phyloP scores from a whole-genome alignment of 2,797 vertebrate genomes.

The Thripadectes ignobilis region DNA sequence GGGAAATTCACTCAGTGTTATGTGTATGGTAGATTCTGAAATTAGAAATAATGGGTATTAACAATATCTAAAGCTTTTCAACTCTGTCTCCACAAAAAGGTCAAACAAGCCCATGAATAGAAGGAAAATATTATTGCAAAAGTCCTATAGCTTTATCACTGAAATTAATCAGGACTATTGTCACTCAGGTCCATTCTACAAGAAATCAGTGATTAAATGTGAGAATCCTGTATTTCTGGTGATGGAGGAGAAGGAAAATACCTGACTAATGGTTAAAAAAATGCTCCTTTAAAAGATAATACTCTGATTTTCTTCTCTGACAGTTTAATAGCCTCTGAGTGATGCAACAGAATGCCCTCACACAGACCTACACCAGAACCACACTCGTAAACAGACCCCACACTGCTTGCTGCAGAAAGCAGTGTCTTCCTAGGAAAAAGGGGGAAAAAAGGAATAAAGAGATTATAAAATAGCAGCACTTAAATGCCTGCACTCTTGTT shows the following conservation, averaged over 20 bases:
- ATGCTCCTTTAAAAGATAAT: background rate
- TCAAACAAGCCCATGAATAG: background rate
- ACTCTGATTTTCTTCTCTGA: background rate
- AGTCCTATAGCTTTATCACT: background rate
- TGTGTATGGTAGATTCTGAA: background rate
- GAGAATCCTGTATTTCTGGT: background rate
- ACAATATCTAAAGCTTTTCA: background rate
- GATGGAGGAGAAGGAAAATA: background rate
- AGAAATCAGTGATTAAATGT: background rate
- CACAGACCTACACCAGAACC: background rate
- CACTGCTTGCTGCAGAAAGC: background rate
- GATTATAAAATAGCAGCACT: background rate
- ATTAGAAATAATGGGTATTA: background rate
- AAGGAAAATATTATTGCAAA: slow-evolving; percentile 14
- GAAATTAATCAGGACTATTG: background rate
- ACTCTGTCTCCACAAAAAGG: background rate
- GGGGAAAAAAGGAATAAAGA: background rate
- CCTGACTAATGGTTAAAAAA: background rate
- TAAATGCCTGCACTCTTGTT: background rate
- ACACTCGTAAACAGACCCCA: background rate
- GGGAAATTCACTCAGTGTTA: background rate
- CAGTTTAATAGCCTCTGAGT: background rate
- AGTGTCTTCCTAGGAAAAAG: background rate
- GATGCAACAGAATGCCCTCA: background rate
- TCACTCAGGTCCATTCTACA: background rate